These are phyloP conservation scores for Drosophila anceps DNA, from an alignment of 2,888 invertebrate species.

Conservation along the genomic window DNA sequence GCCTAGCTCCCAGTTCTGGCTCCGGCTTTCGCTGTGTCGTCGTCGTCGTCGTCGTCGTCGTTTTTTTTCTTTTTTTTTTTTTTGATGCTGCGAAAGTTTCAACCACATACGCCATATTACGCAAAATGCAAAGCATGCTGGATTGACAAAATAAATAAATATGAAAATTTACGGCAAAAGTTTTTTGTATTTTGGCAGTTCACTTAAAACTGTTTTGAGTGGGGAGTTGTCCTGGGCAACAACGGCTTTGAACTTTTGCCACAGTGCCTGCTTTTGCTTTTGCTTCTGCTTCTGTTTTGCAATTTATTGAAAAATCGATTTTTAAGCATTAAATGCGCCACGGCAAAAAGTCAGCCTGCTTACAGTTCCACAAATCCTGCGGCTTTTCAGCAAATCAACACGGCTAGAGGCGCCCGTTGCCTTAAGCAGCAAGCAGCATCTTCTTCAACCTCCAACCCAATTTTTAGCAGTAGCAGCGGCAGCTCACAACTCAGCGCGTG, in stretches of 20 bases:
- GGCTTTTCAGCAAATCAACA: slow-evolving; percentile 81
- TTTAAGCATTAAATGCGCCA: slow-evolving; percentile 68
- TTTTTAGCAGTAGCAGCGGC: slow-evolving; percentile 31
- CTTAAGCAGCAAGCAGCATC: slow-evolving; percentile 25
- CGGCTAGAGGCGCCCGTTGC: slow-evolving; percentile 55
- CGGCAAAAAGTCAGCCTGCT: slow-evolving; percentile 56
- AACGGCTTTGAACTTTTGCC: slow-evolving; percentile 72
- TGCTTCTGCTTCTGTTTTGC: slow-evolving; percentile 20
- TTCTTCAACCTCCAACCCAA: slow-evolving; percentile 9
- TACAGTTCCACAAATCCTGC: slow-evolving; percentile 74
- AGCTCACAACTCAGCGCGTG: slow-evolving; percentile 68
- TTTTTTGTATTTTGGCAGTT: slow-evolving; percentile 70
- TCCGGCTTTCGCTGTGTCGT: slow-evolving; percentile 10
- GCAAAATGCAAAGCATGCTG: slow-evolving; percentile 67
- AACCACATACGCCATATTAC: slow-evolving; percentile 64
- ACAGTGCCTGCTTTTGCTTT: background rate
- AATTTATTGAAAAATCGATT: slow-evolving; percentile 82
- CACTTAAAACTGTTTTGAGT: slow-evolving; percentile 61
- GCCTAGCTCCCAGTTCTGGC: background rate
- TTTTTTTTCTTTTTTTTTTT: slow-evolving; percentile 37
- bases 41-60: slow-evolving; percentile 34
- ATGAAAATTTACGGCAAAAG: slow-evolving; percentile 80
- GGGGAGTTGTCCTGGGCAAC: slow-evolving; percentile 39
- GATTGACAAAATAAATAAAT: slow-evolving; percentile 82
- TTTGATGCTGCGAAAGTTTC: slow-evolving; percentile 56